Base-by-base conservation (phyloP, 2,113 vertebrate genomes). In the Dipodomys stephensi region DNA sequence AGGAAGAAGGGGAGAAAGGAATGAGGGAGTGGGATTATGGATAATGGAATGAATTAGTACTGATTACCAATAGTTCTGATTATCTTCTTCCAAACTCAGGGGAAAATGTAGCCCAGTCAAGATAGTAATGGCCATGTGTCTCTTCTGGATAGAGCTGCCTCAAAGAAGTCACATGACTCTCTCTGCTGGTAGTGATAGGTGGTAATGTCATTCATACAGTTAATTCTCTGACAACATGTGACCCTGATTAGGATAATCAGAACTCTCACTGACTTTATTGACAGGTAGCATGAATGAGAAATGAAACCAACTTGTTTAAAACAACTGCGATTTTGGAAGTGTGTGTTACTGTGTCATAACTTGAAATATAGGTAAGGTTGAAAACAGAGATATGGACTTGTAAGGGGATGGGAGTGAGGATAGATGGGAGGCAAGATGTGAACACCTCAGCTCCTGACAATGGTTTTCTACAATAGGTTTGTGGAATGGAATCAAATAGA, bases 41-140 rank as follows among this genome's bases (percentile, higher is more conserved):
- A 68, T 57, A 44, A 25, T 16, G 15, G 79, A 15, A 10, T 13
- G 46, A 44, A 39, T 20, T 78, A 30, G 6, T 18, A 64, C 30
- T 71, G 85, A 23, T 69, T 28, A 22, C 53, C n/a, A 69, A 7
- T 39, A 35, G 1, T 78, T 60, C 27, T 62, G 2, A 18, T 77
- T 78, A 46, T 83, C 67, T 87, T 83, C 44, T 81, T 92, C 46
- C 64, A 92, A 53, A 28, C 77, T 62, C 22, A 27, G 82, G 64
- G 8, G 2, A 49, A 81, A 39, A 44, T 44, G 68, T 46, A 35
- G 83, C 18, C 15, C 57, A 39, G n/a, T 64, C n/a, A 77, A 28
- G n/a, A 87, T 67, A 88, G 74, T 20, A 2, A 28, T 35, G 11
- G 62, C n/a, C n/a, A 15, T 72, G 11, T 25, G 3, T 32, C 80